Conservation (phyloP, 2,113 vertebrate species). For the Microcebus tavaratra region DNA sequence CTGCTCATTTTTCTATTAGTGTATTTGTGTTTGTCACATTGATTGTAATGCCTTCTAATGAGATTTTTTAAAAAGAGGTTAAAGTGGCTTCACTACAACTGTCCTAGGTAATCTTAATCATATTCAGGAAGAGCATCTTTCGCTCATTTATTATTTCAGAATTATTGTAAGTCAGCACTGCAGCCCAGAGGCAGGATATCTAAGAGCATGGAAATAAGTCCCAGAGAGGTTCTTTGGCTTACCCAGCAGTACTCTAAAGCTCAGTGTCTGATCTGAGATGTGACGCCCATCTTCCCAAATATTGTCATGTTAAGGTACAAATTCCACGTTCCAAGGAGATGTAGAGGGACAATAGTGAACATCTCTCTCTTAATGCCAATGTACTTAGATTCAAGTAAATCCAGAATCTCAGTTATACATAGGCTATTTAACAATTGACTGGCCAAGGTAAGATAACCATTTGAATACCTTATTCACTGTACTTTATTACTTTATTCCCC, state of each 20-base stretch:
- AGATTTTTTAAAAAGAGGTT: background rate
- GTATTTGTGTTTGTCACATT: constrained; percentile 6
- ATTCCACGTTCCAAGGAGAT: background rate
- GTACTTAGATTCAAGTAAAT: constrained; percentile 2
- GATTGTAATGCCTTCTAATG: constrained; percentile 16
- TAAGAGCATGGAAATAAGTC: background rate
- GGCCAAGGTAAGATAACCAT: background rate
- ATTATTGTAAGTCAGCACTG: background rate
- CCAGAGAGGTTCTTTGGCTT: background rate
- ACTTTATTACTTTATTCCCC: background rate
- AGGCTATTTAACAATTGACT: constrained; percentile 3
- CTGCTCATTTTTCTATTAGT: constrained; percentile 27
- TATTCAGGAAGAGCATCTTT: background rate
- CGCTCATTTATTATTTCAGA: constrained; percentile 44
- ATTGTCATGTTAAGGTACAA: background rate
- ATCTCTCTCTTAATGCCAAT: background rate
- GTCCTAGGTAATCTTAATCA: constrained; percentile 10
- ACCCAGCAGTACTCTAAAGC: background rate
- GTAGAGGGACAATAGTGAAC: background rate
- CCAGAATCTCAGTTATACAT: background rate
- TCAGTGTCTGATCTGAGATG: background rate
- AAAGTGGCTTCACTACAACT: background rate
- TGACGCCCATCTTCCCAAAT: background rate
- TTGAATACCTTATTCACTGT: background rate
- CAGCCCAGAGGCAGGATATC: background rate